Conservation (phyloP, 2,888 invertebrate species). For the Diaprepes abbreviatus region DNA sequence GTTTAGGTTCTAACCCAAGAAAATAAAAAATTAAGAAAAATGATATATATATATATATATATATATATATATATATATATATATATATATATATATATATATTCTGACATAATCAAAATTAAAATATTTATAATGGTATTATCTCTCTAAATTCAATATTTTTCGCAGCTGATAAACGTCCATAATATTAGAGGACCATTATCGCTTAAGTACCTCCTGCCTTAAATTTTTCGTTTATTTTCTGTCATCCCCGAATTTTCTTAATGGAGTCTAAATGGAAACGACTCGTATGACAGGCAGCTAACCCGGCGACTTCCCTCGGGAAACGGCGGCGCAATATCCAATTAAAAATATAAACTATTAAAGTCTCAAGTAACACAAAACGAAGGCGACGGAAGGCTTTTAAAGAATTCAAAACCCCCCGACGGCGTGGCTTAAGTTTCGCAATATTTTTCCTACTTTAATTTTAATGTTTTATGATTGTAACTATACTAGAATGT, state of each 20-base stretch:
- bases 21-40: too few species aligned
- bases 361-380: constrained; percentile 61
- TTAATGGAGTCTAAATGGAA: constrained; percentile 67
- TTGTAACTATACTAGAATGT: constrained; percentile 13
- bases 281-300: constrained; percentile 63
- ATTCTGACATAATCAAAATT: too few species aligned
- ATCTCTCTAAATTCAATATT: too few species aligned
- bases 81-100: too few species aligned
- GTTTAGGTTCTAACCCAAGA: too few species aligned
- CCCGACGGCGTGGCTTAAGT: constrained; percentile 48
- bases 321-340: constrained; percentile 56
- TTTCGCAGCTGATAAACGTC: too few species aligned
- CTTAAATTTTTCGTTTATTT: constrained; percentile 53
- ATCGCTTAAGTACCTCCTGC: too few species aligned
- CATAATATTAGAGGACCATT: too few species aligned
- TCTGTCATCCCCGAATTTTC: constrained; percentile 55
- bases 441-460: constrained; percentile 28
- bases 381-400: constrained; percentile 29
- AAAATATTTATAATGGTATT: too few species aligned
- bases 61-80: too few species aligned
- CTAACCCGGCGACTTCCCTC: constrained; percentile 50
- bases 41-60: too few species aligned
- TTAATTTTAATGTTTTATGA: constrained; percentile 15
- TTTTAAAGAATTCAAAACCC: constrained; percentile 46
- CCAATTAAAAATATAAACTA: constrained; percentile 66